Conservation (phyloP, 2,888 invertebrate genomes). For the Phengaris arion region DNA sequence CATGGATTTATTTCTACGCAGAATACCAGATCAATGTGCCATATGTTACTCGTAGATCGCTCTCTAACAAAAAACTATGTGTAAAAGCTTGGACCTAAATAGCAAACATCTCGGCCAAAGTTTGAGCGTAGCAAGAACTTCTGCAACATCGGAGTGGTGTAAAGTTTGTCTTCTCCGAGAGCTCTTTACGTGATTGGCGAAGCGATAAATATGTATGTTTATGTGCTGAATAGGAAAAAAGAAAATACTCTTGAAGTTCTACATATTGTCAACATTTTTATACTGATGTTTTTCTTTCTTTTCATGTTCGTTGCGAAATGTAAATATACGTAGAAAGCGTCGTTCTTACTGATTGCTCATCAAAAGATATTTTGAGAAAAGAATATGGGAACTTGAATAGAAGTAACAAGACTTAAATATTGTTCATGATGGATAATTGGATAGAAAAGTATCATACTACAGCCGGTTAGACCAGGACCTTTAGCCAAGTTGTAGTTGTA, state of each 20-base stretch:
- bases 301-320: background rate
- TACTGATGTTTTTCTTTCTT: conserved; percentile 5
- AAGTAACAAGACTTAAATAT: no score
- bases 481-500: no score
- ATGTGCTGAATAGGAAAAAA: conserved; percentile 29
- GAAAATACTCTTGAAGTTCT: background rate
- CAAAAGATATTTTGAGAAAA: background rate
- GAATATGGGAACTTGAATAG: background rate
- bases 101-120: conserved; percentile 32
- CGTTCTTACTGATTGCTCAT: background rate
- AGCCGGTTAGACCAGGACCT: no score
- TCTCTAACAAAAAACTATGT: background rate
- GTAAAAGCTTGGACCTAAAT: background rate
- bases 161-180: conserved; percentile 42
- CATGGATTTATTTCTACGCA: background rate
- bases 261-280: background rate
- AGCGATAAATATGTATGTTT: conserved; percentile 60
- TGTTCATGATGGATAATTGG: no score
- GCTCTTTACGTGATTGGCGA: conserved; percentile 67
- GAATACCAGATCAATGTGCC: background rate
- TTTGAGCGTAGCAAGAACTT: conserved; percentile 37
- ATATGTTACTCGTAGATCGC: background rate
- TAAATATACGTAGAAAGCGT: background rate
- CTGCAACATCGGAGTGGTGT: conserved; percentile 32
- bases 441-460: no score